Evolutionary conservation across 2,113 vertebrate genomes (phyloP).

Genomic region (Hyaena hyaena): DNA sequence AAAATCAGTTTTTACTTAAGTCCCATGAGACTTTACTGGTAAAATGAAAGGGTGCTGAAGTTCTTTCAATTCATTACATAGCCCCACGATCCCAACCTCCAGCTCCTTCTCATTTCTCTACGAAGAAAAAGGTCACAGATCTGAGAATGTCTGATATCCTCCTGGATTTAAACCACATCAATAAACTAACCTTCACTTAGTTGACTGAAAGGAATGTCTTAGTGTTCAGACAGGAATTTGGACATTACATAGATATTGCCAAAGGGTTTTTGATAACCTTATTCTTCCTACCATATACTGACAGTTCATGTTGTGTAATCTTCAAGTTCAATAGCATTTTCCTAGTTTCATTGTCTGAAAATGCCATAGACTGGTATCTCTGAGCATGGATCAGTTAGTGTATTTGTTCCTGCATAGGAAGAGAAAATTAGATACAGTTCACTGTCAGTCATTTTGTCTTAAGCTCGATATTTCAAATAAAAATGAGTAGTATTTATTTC

Average conservation of each 20-base stretch:
- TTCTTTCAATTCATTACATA: constrained; percentile 25
- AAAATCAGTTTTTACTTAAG: constrained; percentile 49
- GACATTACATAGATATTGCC: not conserved
- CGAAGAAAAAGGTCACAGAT: constrained; percentile 50
- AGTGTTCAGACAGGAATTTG: constrained; percentile 20
- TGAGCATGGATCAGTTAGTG: not conserved
- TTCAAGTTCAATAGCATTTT: constrained; percentile 56
- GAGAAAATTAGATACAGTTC: constrained; percentile 33
- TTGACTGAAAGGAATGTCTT: constrained; percentile 15
- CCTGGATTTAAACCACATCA: constrained; percentile 18
- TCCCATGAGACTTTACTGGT: not conserved
- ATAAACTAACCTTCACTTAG: constrained; percentile 28
- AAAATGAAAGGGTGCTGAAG: not conserved
- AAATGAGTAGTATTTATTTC: constrained; percentile 31
- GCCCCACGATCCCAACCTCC: not conserved
- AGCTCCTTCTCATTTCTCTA: not conserved
- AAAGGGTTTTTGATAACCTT: constrained; percentile 55
- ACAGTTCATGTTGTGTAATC: not conserved
- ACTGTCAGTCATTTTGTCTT: constrained; percentile 32
- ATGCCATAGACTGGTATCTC: not conserved
- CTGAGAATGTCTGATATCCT: constrained; percentile 18
- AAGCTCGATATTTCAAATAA: constrained; percentile 42
- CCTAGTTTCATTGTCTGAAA: constrained; percentile 39
- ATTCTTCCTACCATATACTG: not conserved
- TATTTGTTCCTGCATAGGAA: constrained; percentile 1